Base-by-base conservation (phyloP, 2,888 invertebrate genomes). In the Luffia ferchaultella region DNA sequence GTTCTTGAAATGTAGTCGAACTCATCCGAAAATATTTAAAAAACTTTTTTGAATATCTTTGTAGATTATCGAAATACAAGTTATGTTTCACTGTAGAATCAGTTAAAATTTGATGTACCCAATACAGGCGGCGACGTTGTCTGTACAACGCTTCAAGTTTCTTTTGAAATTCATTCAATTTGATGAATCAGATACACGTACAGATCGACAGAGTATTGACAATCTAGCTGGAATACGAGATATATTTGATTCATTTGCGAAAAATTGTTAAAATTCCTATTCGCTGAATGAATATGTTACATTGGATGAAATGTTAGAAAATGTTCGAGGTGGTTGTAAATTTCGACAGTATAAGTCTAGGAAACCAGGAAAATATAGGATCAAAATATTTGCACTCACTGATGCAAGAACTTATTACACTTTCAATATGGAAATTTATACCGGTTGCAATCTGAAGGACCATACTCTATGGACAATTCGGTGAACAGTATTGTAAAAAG, bases 111-210 rank as follows among this genome's bases (percentile, higher is more conserved):
- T 50, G 46, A 50, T 47, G 48, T 41, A 48, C 42, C 50, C 50
- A 50, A 48, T 52, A 45, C 48, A 50, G 52, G 45, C 50, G 48
- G 48, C 42, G 18, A 41, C 47, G 50, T 47, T 45, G 50, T 50
- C 58, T 12, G 44, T 50, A 30, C 53, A 56, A 44, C 16, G 58
- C 41, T 60, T 59, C 46, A 7, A 57, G 3, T 58, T 60, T 44
- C 5, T 60, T 1, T 54, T 57, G 53, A 59, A 51, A 18, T 42
- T 45, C 49, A 5, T 60, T 5, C 46, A 56, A 5, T 61, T 60
- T 52, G 59, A 60, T 53, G 57, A 61, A 42, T 52, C 53, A 42
- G 18, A 46, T 1, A 57, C 58, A 9, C 49, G 58, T 7, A 51
- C 54, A 1, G 50, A 54, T 42, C 46, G 61, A 19, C 54, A 58